These are phyloP conservation scores for Phallusia fumigata DNA, from an alignment of 23 tunicate species.

Conservation along the genomic window DNA sequence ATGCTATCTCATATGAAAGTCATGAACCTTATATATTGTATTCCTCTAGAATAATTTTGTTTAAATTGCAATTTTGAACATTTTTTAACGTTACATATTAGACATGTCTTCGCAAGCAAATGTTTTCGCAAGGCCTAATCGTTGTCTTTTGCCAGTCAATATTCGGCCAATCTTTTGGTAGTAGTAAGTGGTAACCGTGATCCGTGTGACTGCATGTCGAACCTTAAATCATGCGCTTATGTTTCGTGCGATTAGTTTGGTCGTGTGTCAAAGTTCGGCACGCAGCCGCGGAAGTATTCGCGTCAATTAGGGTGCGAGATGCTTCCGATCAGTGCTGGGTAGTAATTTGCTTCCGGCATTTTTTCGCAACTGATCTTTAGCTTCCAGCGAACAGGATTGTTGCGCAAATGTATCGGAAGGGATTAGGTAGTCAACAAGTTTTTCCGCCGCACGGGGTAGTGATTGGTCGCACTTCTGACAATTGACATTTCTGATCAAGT, in stretches of 20 bases:
- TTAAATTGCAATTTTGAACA: too few relatives aligned
- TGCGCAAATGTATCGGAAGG: neutral
- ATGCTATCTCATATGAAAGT: neutral
- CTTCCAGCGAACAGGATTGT: neutral
- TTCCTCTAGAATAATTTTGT: too few relatives aligned
- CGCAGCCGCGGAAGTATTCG: too few relatives aligned
- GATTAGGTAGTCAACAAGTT: neutral
- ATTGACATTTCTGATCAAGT: too few relatives aligned
- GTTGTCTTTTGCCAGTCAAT: neutral
- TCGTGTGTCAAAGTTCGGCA: too few relatives aligned
- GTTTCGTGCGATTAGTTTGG: too few relatives aligned
- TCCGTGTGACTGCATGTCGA: too few relatives aligned
- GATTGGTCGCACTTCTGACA: too few relatives aligned
- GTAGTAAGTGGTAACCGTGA: too few relatives aligned
- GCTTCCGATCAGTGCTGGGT: neutral
- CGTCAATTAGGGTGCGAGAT: neutral
- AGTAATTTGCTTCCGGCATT: neutral
- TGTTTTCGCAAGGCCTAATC: neutral
- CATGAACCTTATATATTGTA: too few relatives aligned
- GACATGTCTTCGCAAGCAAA: neutral
- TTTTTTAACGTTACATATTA: too few relatives aligned
- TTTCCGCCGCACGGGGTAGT: neutral
- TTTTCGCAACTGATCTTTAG: neutral
- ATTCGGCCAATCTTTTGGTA: neutral
- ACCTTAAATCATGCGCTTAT: too few relatives aligned